These are phyloP conservation scores for Sorex araneus DNA, from an alignment of 2,113 vertebrate genomes.

Conservation along the genomic window DNA sequence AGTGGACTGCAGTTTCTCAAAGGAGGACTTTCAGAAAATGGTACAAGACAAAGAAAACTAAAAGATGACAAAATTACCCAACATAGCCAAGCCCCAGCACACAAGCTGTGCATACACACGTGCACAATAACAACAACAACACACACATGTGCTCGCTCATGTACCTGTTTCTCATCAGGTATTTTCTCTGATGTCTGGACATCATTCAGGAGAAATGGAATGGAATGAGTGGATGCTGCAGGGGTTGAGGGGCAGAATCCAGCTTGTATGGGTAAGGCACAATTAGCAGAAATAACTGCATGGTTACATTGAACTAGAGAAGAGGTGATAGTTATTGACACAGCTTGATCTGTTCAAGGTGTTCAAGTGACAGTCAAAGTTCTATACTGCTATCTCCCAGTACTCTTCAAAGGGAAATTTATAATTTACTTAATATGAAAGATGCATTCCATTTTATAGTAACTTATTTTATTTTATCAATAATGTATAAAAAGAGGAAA, in stretches of 20 bases:
- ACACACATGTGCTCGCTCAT: too few relatives aligned
- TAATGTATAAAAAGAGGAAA: not conserved
- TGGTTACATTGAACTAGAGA: not conserved
- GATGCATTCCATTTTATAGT: not conserved
- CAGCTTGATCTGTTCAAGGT: not conserved
- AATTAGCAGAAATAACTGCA: not conserved
- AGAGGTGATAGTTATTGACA: not conserved
- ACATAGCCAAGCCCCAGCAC: not conserved
- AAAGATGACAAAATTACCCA: not conserved
- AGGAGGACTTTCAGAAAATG: not conserved
- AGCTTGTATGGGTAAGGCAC: not conserved
- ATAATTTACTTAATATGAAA: constrained; percentile 34
- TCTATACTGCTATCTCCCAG: not conserved
- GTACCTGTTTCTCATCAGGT: not conserved
- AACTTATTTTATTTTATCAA: not conserved
- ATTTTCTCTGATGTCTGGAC: not conserved
- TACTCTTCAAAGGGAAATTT: not conserved
- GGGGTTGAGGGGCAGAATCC: not conserved
- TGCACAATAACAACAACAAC: too few relatives aligned
- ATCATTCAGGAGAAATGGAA: not conserved
- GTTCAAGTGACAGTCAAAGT: not conserved
- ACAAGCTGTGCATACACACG: not conserved
- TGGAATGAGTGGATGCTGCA: not conserved
- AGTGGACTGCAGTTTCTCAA: not conserved
- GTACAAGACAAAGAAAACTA: not conserved